A percentile compares a stretch with the other conserved stretches of the same genome.
Evolutionary conservation across 2,113 vertebrate genomes (phyloP).

Genomic region (Bubalus kerabau): DNA sequence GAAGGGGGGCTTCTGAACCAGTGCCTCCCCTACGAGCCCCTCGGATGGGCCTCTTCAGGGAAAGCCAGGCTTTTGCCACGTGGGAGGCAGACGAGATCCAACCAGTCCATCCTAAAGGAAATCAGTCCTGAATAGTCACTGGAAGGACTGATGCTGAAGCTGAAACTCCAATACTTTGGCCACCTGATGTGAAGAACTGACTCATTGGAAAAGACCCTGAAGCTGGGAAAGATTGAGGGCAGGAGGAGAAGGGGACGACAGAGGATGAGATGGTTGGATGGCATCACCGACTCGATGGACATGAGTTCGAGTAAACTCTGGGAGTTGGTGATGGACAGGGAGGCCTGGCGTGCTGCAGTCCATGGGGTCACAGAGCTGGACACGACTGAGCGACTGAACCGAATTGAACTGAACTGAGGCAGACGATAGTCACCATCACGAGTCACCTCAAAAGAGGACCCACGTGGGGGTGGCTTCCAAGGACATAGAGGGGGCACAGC

Average conservation of each 20-base stretch:
- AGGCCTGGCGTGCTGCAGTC: background rate
- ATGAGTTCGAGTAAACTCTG: background rate
- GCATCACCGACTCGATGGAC: background rate
- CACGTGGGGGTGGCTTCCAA: background rate
- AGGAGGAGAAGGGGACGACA: background rate
- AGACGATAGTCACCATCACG: fast-evolving
- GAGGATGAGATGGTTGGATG: background rate
- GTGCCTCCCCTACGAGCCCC: background rate
- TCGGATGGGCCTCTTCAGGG: background rate
- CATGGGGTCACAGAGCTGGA: fast-evolving
- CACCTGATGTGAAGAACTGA: background rate
- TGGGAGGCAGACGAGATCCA: background rate
- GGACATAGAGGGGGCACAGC: background rate
- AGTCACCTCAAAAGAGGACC: background rate
- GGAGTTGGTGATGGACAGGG: background rate
- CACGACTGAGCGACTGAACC: background rate
- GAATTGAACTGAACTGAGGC: background rate
- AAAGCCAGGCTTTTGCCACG: background rate
- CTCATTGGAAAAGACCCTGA: background rate
- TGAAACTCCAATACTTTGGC: background rate
- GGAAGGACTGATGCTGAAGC: background rate
- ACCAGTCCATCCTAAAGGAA: background rate
- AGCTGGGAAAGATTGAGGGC: background rate
- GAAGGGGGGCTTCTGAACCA: too few relatives aligned
- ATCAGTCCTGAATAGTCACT: background rate